Conservation (phyloP, 1,140 invertebrate species). For the Drosophila rufa region DNA sequence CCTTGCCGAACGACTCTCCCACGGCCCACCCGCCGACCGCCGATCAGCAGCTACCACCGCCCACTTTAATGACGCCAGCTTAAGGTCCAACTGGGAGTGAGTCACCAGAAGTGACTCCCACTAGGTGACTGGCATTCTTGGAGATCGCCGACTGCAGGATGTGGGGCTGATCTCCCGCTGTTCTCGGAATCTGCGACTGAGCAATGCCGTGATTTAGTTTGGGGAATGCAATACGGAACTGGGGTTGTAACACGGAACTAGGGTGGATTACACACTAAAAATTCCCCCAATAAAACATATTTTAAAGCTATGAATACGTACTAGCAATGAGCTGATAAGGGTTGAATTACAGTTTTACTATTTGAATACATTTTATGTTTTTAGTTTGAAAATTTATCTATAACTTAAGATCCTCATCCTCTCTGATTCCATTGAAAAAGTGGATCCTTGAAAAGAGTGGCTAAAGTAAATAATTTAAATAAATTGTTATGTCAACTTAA, state of each 20-base stretch:
- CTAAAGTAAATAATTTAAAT: background rate
- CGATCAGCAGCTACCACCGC: slow-evolving; percentile 2
- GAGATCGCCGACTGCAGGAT: slow-evolving; percentile 17
- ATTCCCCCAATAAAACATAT: background rate
- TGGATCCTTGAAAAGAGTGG: no score
- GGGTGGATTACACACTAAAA: background rate
- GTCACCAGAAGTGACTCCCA: slow-evolving; percentile 27
- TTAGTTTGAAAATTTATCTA: no score
- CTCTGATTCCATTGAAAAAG: no score
- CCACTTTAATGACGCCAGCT: slow-evolving; percentile 34
- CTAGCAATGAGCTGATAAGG: background rate
- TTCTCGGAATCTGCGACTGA: slow-evolving; percentile 26
- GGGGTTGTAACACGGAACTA: slow-evolving; percentile 7
- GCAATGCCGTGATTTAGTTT: slow-evolving; percentile 16
- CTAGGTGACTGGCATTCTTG: slow-evolving; percentile 19
- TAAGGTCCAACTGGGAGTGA: slow-evolving; percentile 13
- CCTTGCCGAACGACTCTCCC: slow-evolving; percentile 23
- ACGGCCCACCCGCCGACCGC: slow-evolving; percentile 18
- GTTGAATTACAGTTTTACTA: background rate
- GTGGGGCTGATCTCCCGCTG: slow-evolving; percentile 1
- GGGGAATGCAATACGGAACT: slow-evolving; percentile 17
- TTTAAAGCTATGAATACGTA: background rate
- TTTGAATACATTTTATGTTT: no score
- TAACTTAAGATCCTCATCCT: no score
- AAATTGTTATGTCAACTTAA: no score